phyloP scores from a whole-genome alignment of 2,113 vertebrate genomes.

The Cervus canadensis region DNA sequence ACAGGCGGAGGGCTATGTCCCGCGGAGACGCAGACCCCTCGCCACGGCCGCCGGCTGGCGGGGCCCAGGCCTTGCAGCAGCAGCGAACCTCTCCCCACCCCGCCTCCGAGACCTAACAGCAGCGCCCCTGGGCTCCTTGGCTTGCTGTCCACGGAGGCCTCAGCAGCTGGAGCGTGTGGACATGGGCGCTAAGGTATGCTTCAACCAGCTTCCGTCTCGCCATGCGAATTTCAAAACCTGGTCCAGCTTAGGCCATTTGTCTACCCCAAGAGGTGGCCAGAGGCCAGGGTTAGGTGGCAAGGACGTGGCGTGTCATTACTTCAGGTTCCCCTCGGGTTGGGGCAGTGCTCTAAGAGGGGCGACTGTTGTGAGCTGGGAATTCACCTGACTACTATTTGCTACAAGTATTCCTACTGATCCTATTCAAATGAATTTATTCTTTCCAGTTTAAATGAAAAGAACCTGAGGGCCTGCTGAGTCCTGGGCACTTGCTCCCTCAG shows the following conservation, averaged over 20 bases:
- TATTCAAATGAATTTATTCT: neutral
- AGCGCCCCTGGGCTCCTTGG: neutral
- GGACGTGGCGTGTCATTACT: neutral
- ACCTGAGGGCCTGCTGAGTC: neutral
- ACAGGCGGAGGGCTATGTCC: neutral
- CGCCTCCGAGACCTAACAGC: neutral
- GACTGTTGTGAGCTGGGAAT: neutral
- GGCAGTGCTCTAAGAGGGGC: neutral
- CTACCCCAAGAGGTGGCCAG: neutral
- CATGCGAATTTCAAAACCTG: neutral
- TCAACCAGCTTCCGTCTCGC: neutral
- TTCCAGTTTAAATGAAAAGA: neutral
- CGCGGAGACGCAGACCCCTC: neutral
- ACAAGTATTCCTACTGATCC: neutral
- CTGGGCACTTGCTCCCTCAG: neutral
- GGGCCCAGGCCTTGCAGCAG: neutral
- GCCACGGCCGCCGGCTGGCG: neutral
- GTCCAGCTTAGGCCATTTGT: neutral
- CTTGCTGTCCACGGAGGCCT: neutral
- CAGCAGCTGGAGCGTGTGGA: neutral
- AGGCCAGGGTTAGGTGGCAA: neutral
- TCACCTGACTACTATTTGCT: neutral
- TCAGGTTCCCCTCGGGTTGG: neutral
- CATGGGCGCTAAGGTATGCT: neutral
- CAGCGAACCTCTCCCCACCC: neutral